These are phyloP conservation scores for Campoletis raptor DNA, from an alignment of 2,888 invertebrate species.

Conservation along the genomic window DNA sequence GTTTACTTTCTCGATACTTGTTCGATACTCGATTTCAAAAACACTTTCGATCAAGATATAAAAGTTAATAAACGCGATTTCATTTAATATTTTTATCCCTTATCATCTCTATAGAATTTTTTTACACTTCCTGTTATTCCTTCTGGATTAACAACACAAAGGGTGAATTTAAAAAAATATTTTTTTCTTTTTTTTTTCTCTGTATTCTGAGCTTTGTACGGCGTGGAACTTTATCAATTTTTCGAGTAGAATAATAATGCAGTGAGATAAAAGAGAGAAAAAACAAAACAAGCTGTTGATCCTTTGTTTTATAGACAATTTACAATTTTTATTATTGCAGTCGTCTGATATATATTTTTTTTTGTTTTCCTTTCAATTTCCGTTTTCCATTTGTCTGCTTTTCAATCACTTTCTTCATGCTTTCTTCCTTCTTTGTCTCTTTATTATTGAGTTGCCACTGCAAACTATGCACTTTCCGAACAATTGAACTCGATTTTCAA, in stretches of 20 bases:
- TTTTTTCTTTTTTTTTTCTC: not conserved
- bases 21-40: not conserved
- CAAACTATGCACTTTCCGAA: not conserved
- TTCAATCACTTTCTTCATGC: not conserved
- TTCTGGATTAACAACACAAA: not conserved
- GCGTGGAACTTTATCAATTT: not conserved
- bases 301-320: not conserved
- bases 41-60: not conserved
- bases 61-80: not conserved
- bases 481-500: slow-evolving; percentile 4
- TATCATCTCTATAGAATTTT: not conserved
- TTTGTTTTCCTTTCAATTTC: not conserved
- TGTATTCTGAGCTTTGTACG: not conserved
- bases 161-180: not conserved
- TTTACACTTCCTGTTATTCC: not conserved
- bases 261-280: not conserved
- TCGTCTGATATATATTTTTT: not conserved
- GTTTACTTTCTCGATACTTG: not conserved
- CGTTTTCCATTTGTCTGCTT: not conserved
- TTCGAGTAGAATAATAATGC: not conserved
- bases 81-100: not conserved
- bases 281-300: not conserved
- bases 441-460: not conserved
- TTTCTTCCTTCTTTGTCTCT: not conserved
- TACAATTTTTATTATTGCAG: not conserved